phyloP scores from a whole-genome alignment of 2,113 vertebrate genomes.

The Sakesphorus luctuosus region DNA sequence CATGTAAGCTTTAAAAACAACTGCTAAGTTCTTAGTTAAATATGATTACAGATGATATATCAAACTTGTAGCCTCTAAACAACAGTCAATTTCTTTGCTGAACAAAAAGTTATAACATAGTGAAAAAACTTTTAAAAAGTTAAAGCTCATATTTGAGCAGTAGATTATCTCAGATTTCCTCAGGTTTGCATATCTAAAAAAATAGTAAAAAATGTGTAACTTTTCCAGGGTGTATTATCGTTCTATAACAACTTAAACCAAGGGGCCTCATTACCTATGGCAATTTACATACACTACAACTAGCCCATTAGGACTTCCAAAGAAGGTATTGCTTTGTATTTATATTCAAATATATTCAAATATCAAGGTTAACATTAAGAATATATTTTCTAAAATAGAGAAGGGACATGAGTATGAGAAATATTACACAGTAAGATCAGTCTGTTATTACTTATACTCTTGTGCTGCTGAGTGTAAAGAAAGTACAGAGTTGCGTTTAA shows the following conservation, averaged over 20 bases:
- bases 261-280: not conserved
- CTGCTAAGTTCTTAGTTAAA: not conserved
- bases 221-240: not conserved
- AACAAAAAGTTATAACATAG: not conserved
- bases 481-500: not conserved
- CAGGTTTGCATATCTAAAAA: not conserved
- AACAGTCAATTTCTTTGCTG: not conserved
- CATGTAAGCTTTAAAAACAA: not conserved
- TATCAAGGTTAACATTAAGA: not conserved
- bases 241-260: not conserved
- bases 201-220: not conserved
- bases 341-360: not conserved
- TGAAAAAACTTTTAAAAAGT: not conserved
- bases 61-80: not conserved
- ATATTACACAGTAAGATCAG: not conserved
- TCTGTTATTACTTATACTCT: not conserved
- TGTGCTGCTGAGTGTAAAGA: not conserved
- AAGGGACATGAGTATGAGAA: not conserved
- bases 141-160: not conserved
- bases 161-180: not conserved
- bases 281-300: rapidly evolving
- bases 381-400: not conserved
- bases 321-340: not conserved
- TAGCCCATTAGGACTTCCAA: not conserved
- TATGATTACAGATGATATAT: not conserved